Conservation (phyloP, 2,888 invertebrate genomes). For the Tipula unca region DNA sequence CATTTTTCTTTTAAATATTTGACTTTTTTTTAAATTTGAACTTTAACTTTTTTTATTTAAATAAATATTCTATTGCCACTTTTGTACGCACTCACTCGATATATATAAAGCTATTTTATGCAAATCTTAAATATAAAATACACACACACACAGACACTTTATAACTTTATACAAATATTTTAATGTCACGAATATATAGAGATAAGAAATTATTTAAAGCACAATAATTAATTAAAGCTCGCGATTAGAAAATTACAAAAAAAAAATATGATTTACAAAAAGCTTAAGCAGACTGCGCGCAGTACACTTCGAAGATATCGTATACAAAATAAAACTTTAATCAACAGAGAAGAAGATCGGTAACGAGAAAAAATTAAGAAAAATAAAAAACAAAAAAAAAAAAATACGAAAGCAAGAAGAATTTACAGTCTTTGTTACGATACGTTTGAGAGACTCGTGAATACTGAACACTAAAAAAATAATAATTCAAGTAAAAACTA, state of each 20-base stretch:
- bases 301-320: not conserved
- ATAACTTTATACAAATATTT: not conserved
- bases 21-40: not conserved
- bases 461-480: not conserved
- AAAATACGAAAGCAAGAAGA: not conserved
- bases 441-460: constrained; percentile 8
- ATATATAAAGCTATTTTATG: not conserved
- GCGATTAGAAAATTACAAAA: not conserved
- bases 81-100: not conserved
- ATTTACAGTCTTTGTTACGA: not conserved
- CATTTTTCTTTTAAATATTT: not conserved
- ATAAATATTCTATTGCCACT: not conserved
- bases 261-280: not conserved
- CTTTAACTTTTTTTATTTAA: not conserved
- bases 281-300: not conserved
- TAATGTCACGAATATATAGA: not conserved
- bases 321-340: not conserved
- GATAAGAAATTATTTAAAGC: not conserved
- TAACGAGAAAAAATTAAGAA: not conserved
- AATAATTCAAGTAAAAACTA: not conserved
- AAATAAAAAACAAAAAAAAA: not conserved
- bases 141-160: not conserved
- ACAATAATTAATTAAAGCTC: not conserved
- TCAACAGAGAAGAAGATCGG: not conserved
- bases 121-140: not conserved